Evolutionary conservation across 2,888 invertebrate genomes (phyloP).

Genomic region (Therioaphis trifolii): DNA sequence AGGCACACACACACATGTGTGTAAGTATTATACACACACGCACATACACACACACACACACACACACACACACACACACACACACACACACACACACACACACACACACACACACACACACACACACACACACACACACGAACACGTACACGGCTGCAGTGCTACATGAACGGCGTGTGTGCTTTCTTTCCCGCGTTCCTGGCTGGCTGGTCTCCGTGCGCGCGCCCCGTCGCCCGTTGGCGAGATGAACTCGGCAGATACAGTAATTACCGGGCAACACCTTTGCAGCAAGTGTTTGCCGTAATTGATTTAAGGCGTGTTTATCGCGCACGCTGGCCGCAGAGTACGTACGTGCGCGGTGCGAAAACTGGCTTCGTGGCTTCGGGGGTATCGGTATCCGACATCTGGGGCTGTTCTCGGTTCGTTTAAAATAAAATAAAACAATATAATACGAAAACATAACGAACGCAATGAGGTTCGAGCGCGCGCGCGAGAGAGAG

Average conservation of each 20-base stretch:
- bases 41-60: slow-evolving; percentile 1
- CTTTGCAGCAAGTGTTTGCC: slow-evolving; percentile 60
- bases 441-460: slow-evolving; percentile 54
- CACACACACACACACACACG: not conserved
- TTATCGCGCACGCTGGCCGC: slow-evolving; percentile 43
- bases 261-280: slow-evolving; percentile 64
- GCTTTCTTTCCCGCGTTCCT: slow-evolving; percentile 35
- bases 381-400: slow-evolving; percentile 55
- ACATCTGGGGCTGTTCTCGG: slow-evolving; percentile 60
- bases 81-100: slow-evolving; percentile 7
- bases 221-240: slow-evolving; percentile 6
- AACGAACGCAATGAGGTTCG: slow-evolving; percentile 63
- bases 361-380: slow-evolving; percentile 57
- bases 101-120: not conserved
- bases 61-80: not conserved
- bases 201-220: not conserved
- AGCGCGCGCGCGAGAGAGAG: slow-evolving; percentile 58
- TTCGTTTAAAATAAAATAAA: slow-evolving; percentile 1
- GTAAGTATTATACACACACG: too few species aligned
- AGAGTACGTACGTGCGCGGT: not conserved
- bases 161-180: slow-evolving; percentile 8
- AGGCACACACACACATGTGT: slow-evolving; percentile 7
- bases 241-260: slow-evolving; percentile 60
- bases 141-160: slow-evolving; percentile 11
- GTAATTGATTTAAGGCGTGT: slow-evolving; percentile 63